phyloP scores from a whole-genome alignment of 2,113 vertebrate species.

The Barnardius zonarius region DNA sequence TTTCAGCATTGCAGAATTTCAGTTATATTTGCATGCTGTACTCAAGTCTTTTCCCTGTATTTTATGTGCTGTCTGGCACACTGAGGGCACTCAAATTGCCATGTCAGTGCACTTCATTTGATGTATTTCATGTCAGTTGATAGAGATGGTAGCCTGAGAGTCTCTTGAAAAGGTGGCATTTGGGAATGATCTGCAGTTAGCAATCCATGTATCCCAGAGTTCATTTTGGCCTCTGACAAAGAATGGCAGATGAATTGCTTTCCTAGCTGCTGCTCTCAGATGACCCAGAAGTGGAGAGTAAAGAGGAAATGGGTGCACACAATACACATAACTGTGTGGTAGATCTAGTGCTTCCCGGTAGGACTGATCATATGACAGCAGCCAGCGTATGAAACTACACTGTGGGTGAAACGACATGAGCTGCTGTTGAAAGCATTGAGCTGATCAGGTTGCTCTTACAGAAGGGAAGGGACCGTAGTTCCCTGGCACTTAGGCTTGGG shows the following conservation, averaged over 20 bases:
- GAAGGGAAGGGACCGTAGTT: background rate
- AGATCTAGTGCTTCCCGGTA: background rate
- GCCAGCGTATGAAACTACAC: background rate
- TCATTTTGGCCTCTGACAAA: background rate
- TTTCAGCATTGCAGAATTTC: background rate
- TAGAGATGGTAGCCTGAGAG: background rate
- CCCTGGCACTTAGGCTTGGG: too few species aligned
- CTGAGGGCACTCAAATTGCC: background rate
- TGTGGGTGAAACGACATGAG: background rate
- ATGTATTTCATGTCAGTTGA: background rate
- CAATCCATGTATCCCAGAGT: background rate
- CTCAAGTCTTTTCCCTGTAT: background rate
- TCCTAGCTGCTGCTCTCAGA: background rate
- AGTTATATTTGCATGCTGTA: background rate
- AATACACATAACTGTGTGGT: background rate
- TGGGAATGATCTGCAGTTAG: accelerated
- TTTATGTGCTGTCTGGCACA: background rate
- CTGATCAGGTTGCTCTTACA: background rate
- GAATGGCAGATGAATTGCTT: background rate
- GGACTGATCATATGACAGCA: background rate
- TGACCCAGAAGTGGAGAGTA: background rate
- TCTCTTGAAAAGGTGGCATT: background rate
- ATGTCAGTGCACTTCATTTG: background rate
- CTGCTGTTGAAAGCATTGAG: background rate
- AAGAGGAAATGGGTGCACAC: background rate